phyloP scores from a whole-genome alignment of 2,113 vertebrate genomes.

The Clarias macrocephalus region DNA sequence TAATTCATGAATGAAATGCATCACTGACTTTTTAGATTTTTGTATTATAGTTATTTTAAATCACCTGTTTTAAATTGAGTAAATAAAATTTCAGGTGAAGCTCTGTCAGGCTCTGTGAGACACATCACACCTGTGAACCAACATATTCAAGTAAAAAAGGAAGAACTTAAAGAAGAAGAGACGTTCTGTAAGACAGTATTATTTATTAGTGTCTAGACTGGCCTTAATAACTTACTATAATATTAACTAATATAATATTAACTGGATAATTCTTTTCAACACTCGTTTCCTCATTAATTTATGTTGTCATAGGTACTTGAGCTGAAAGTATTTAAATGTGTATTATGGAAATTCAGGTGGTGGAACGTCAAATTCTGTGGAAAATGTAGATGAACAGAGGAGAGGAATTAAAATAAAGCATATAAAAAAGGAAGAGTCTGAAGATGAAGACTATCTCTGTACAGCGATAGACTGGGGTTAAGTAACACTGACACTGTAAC shows the following conservation, averaged over 20 bases:
- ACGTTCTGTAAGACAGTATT: neutral
- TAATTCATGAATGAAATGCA: no score
- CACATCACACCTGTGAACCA: neutral
- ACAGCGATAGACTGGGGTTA: no score
- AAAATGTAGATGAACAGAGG: neutral
- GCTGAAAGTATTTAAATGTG: neutral
- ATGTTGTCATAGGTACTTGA: neutral
- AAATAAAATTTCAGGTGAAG: neutral
- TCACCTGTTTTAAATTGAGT: no score
- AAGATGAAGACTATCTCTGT: no score
- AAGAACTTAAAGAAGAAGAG: neutral
- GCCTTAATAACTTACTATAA: neutral
- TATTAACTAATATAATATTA: no score
- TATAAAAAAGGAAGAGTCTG: no score
- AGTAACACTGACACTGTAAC: no score
- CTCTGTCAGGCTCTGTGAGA: neutral
- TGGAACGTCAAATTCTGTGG: neutral
- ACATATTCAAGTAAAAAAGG: neutral
- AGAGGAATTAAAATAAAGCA: neutral
- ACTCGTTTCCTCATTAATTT: neutral
- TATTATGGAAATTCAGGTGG: neutral
- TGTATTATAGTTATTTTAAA: no score
- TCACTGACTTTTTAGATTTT: neutral
- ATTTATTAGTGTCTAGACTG: neutral
- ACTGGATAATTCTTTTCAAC: no score